Base-by-base conservation (phyloP, 2,888 invertebrate species). In the Flabesymbios commensalis region DNA sequence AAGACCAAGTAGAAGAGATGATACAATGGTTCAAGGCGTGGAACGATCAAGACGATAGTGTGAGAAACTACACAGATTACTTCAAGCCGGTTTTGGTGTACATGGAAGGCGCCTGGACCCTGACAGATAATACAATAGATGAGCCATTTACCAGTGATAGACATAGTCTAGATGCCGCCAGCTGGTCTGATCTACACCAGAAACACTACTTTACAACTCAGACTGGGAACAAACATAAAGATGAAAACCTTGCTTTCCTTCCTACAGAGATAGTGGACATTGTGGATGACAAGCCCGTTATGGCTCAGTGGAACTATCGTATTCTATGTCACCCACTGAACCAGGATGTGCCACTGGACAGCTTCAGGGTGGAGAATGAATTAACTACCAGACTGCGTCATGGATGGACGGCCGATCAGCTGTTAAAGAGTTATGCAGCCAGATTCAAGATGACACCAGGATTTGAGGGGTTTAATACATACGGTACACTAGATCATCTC, bases 21-120 rank as follows among this genome's bases (percentile, higher is more conserved):
- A 63, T 70, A 14, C 64, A 73, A 45, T 78, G 74, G 64, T 78
- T 77, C 63, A 72, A 72, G 56, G 78, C 78, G 1, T 78, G 73
- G 68, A 66, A 67, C 41, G 59, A 70, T 10, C 75, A 76, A 43
- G 64, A 77, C 57, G 49, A 56, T 10, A 53, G 62, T 0, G 61
- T 62, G 14, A 52, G 73, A 48, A 71, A 76, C 55, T 78, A 75
- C 65, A 56, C 64, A 31, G 65, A 68, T 10, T 78, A 75, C 64
- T 77, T 78, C 64, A 75, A 74, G 54, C 72, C 77, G 0, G 64
- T 70, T n/a, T 51, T 78, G 26, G 74, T 74, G 43, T 76, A 74
- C 63, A 56, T 77, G 56, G 78, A 77, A 52, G 78, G 75, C 0
- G 72, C 68, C 5, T 78, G 78, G 78, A 76, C 76, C 5, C 68